Evolutionary conservation across 2,797 vertebrate genomes (phyloP).

Genomic region (Etheostoma nigrum): DNA sequence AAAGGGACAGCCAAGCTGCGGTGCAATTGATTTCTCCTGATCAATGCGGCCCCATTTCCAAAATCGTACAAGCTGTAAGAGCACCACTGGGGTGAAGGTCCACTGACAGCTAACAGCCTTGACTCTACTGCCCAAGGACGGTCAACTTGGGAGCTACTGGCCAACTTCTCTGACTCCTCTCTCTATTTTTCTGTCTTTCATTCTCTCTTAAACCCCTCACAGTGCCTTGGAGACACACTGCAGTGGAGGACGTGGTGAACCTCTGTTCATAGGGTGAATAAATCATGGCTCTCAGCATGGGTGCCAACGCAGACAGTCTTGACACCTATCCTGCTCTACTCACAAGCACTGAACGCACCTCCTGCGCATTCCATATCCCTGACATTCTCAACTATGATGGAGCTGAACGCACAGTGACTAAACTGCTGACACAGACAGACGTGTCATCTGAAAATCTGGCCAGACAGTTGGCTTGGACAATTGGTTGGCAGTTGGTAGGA

Average conservation of each 20-base stretch:
- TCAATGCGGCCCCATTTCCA: slow-evolving; percentile 73
- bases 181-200: not conserved
- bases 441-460: slow-evolving; percentile 64
- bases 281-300: slow-evolving; percentile 1
- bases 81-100: slow-evolving; percentile 46
- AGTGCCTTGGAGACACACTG: not conserved
- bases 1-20: slow-evolving; percentile 54
- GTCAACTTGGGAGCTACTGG: slow-evolving; percentile 9
- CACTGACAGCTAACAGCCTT: slow-evolving; percentile 56
- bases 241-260: slow-evolving; percentile 3
- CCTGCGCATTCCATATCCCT: slow-evolving; percentile 35
- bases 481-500: slow-evolving; percentile 70
- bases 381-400: slow-evolving; percentile 53
- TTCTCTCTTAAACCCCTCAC: not conserved
- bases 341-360: slow-evolving; percentile 36
- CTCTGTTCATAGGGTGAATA: not conserved
- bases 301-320: slow-evolving; percentile 10
- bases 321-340: slow-evolving; percentile 36
- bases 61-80: slow-evolving; percentile 73
- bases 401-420: slow-evolving; percentile 61
- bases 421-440: slow-evolving; percentile 68
- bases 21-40: slow-evolving; percentile 69
- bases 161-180: slow-evolving; percentile 38
- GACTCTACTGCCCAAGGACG: slow-evolving; percentile 53
- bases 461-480: slow-evolving; percentile 68